A percentile compares a stretch with the other conserved stretches of the same genome.
Evolutionary conservation across 2,888 invertebrate genomes (phyloP).

Genomic region (Netelia fuscicornis): DNA sequence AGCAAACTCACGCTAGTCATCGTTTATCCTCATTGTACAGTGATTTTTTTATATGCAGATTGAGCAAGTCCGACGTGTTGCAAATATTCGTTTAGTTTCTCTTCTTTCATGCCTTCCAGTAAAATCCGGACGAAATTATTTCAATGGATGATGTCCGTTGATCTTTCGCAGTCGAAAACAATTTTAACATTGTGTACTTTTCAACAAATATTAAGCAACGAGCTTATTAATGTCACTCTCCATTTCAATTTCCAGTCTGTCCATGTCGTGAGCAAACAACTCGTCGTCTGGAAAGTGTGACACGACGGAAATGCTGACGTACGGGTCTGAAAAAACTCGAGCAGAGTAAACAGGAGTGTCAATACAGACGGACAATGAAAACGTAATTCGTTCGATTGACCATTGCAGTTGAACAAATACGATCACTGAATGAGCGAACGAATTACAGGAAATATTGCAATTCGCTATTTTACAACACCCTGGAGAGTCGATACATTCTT

Average conservation of each 20-base stretch:
- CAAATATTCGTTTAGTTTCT: slow-evolving; percentile 1
- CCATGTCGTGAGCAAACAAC: slow-evolving; percentile 4
- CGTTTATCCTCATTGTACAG: slow-evolving; percentile 2
- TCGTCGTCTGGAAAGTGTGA: neutral
- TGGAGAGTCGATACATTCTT: too few relatives aligned
- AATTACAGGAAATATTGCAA: neutral
- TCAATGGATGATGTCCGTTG: neutral
- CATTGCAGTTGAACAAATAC: slow-evolving; percentile 40
- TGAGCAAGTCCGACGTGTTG: neutral
- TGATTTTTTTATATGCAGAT: neutral
- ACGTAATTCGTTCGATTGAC: slow-evolving; percentile 47
- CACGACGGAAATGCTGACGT: slow-evolving; percentile 9
- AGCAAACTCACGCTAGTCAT: neutral
- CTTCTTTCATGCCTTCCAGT: slow-evolving; percentile 1
- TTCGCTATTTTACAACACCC: neutral
- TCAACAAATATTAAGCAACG: too few relatives aligned
- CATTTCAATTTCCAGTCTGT: neutral
- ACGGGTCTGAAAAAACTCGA: neutral
- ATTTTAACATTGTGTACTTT: neutral
- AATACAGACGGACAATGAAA: slow-evolving; percentile 3
- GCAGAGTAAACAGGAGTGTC: slow-evolving; percentile 10
- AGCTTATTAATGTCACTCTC: neutral
- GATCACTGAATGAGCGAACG: neutral
- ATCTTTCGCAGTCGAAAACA: neutral
- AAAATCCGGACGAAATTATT: slow-evolving; percentile 9